phyloP scores from a whole-genome alignment of 2,797 vertebrate genomes.

The Oryzias dopingdopingensis region DNA sequence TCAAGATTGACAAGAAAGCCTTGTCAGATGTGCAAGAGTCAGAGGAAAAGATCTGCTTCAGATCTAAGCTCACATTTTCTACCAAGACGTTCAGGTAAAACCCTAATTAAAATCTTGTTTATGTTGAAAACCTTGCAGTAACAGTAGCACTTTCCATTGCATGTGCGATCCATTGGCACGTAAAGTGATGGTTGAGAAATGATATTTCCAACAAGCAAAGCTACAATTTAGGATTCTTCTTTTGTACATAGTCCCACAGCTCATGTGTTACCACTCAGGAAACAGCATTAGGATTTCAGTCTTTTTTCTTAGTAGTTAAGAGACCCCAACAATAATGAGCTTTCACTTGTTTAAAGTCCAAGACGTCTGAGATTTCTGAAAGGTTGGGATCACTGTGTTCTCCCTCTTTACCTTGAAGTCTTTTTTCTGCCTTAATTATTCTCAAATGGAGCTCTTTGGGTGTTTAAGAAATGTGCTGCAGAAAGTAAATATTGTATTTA shows the following conservation, averaged over 20 bases:
- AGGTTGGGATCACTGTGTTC: slow-evolving; percentile 31
- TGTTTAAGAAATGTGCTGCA: slow-evolving; percentile 71
- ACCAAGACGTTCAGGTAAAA: no score
- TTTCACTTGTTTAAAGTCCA: slow-evolving; percentile 43
- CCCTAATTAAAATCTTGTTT: slow-evolving; percentile 2
- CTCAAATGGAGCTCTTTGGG: slow-evolving; percentile 56
- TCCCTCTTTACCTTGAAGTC: slow-evolving; percentile 43
- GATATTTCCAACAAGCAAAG: slow-evolving; percentile 53
- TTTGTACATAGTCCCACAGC: slow-evolving; percentile 36
- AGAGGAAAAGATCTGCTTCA: no score
- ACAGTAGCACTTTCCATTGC: slow-evolving; percentile 47
- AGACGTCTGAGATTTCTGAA: slow-evolving; percentile 34
- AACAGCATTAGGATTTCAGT: slow-evolving; percentile 29
- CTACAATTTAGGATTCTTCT: slow-evolving; percentile 28
- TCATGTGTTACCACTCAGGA: slow-evolving; percentile 56
- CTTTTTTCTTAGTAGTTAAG: slow-evolving; percentile 30
- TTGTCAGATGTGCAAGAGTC: no score
- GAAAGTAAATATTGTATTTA: slow-evolving; percentile 76
- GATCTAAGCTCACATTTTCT: no score
- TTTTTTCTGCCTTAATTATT: slow-evolving; percentile 63
- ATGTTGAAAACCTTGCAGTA: not conserved
- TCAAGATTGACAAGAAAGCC: slow-evolving; percentile 38
- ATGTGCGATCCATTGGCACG: slow-evolving; percentile 7
- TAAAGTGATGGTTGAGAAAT: slow-evolving; percentile 35
- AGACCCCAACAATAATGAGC: slow-evolving; percentile 19